A percentile compares a stretch with the other conserved stretches of the same genome.
phyloP scores from a whole-genome alignment of 2,888 invertebrate species.

The Exephanes ischioxanthus region DNA sequence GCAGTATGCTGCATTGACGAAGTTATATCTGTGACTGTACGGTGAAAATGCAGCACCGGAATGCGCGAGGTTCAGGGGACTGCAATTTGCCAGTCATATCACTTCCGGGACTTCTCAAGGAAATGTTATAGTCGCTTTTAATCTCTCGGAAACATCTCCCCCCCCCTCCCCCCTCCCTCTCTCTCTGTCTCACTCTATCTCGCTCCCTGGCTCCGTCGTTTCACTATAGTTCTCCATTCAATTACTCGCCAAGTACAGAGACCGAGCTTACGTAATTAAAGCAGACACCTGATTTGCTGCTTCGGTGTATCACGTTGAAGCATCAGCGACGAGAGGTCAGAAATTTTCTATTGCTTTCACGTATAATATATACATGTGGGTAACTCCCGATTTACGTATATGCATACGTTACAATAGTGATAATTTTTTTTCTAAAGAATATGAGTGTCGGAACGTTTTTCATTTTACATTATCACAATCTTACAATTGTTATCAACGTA shows the following conservation, averaged over 20 bases:
- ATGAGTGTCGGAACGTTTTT: neutral
- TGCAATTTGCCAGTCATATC: constrained; percentile 68
- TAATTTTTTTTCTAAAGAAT: neutral
- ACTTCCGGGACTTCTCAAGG: constrained; percentile 69
- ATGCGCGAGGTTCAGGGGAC: constrained; percentile 57
- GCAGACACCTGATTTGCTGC: constrained; percentile 67
- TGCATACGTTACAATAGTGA: neutral
- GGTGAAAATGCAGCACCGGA: constrained; percentile 59
- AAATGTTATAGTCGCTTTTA: constrained; percentile 68
- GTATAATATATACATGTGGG: neutral
- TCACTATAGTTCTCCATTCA: constrained; percentile 55
- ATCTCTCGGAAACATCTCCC: constrained; percentile 67
- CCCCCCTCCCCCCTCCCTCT: neutral
- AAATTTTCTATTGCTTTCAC: constrained; percentile 14
- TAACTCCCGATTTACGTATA: neutral
- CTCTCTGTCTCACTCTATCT: constrained; percentile 39
- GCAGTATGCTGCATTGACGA: constrained; percentile 28
- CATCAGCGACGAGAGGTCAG: constrained; percentile 42
- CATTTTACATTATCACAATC: neutral
- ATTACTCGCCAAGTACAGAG: constrained; percentile 66
- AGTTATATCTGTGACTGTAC: constrained; percentile 30
- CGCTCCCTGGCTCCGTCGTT: neutral
- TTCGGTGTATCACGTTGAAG: constrained; percentile 52
- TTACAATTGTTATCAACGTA: neutral
- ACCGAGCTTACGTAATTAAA: constrained; percentile 67